A percentile compares a stretch with the other conserved stretches of the same genome.
phyloP scores from a whole-genome alignment of 2,797 vertebrate genomes.

The Scolopax bukidnonensis region DNA sequence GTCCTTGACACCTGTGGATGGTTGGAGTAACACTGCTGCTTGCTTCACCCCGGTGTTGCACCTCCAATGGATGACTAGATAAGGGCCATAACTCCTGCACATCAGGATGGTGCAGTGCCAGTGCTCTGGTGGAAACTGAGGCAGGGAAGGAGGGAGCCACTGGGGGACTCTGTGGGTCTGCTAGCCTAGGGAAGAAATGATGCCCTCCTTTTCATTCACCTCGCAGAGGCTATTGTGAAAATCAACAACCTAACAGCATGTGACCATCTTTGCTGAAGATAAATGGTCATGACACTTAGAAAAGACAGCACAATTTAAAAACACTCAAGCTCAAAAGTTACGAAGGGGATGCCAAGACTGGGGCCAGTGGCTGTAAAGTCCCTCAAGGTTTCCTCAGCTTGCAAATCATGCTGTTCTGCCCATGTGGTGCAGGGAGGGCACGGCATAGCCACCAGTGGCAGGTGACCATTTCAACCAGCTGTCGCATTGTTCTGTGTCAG shows the following conservation, averaged over 20 bases:
- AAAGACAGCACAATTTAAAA: neutral
- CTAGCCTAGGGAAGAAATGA: neutral
- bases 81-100: neutral
- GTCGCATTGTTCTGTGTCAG: accelerated
- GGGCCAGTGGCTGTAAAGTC: neutral
- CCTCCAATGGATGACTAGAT: neutral
- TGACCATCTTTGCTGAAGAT: neutral
- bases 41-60: neutral
- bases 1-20: neutral
- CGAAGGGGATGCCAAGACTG: neutral
- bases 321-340: neutral
- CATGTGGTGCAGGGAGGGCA: neutral
- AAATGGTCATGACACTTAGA: neutral
- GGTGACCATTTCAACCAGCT: neutral
- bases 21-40: neutral
- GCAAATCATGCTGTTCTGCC: neutral
- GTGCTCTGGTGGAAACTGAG: neutral
- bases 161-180: neutral
- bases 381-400: neutral
- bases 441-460: neutral
- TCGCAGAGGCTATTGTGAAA: neutral
- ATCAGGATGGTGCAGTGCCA: neutral
- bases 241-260: neutral
- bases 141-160: neutral
- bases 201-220: neutral